These are phyloP conservation scores for Xestia xanthographa DNA, from an alignment of 2,888 invertebrate species.

Conservation along the genomic window DNA sequence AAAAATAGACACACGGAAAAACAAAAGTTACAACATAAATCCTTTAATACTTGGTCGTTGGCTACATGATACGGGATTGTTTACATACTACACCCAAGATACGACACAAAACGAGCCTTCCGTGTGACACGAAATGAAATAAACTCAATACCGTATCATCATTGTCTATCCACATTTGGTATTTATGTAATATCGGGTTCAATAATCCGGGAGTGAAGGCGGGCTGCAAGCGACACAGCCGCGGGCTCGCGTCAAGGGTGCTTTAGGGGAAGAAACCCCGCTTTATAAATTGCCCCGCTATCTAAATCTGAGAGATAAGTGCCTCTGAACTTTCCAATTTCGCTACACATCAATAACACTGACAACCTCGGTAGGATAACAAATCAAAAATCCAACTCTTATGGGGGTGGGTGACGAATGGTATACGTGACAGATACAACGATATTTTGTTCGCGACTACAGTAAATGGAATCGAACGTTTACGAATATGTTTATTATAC, in stretches of 20 bases:
- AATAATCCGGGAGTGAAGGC: constrained; percentile 67
- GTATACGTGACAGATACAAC: constrained; percentile 63
- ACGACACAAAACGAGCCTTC: constrained; percentile 42
- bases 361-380: constrained; percentile 85
- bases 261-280: constrained; percentile 85
- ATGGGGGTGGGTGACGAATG: constrained; percentile 77
- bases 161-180: constrained; percentile 65
- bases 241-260: constrained; percentile 80
- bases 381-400: constrained; percentile 86
- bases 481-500: constrained; percentile 49
- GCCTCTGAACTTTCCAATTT: constrained; percentile 90
- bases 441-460: constrained; percentile 59
- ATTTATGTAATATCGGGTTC: constrained; percentile 68
- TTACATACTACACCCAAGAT: constrained; percentile 43
- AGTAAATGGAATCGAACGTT: constrained; percentile 57
- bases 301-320: constrained; percentile 90
- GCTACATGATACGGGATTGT: constrained; percentile 24
- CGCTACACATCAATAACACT: constrained; percentile 90
- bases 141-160: constrained; percentile 61
- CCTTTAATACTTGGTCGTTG: background rate
- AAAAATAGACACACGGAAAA: background rate
- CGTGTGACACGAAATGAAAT: constrained; percentile 61
- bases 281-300: constrained; percentile 90
- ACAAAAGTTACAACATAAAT: constrained; percentile 6
- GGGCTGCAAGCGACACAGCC: constrained; percentile 70